Evolutionary conservation across 2,113 vertebrate species (phyloP).

Genomic region (Trinectes maculatus): DNA sequence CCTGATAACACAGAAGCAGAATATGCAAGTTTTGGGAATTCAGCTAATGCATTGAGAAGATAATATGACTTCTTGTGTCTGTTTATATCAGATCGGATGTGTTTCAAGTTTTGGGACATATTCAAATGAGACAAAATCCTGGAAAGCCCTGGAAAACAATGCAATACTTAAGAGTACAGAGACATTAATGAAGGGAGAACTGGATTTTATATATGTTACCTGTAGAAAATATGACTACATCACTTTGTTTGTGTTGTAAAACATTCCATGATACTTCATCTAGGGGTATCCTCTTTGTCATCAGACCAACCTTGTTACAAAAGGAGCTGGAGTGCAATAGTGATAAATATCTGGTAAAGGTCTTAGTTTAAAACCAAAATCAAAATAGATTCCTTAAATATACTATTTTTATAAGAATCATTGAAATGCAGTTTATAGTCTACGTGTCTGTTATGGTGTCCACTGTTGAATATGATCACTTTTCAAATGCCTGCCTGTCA

Average conservation of each 20-base stretch:
- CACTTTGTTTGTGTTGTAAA: conserved; percentile 29
- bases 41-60: conserved; percentile 40
- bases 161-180: conserved; percentile 19
- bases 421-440: neutral
- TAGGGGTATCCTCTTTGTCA: conserved; percentile 31
- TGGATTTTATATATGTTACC: conserved; percentile 34
- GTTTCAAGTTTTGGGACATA: conserved; percentile 18
- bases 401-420: conserved; percentile 6
- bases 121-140: conserved; percentile 32
- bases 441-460: neutral
- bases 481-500: conserved; percentile 6
- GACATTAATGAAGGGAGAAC: conserved; percentile 53
- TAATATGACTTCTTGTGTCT: conserved; percentile 16
- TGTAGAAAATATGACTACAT: conserved; percentile 15
- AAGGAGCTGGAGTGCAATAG: neutral
- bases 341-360: neutral
- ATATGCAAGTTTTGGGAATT: conserved; percentile 23
- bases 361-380: neutral
- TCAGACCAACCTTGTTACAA: conserved; percentile 32
- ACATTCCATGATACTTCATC: conserved; percentile 19
- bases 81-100: conserved; percentile 22
- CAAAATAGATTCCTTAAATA: neutral
- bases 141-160: conserved; percentile 61
- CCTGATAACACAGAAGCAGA: conserved; percentile 36
- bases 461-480: neutral